Evolutionary conservation across 2,888 invertebrate genomes (phyloP), one percentile per base, ranked within the genome.

Genomic region (Drepana falcataria): DNA sequence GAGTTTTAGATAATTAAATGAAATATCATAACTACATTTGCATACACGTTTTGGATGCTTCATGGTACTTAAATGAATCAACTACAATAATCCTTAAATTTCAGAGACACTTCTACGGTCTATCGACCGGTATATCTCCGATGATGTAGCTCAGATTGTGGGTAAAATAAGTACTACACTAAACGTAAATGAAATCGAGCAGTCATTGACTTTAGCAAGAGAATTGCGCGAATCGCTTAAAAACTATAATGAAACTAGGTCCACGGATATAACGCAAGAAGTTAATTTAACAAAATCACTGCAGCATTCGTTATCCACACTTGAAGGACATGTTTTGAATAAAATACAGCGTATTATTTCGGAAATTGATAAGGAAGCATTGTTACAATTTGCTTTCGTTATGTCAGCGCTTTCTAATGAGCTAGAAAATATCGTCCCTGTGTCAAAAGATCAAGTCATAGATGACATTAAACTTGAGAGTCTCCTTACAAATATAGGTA

Each of bases 51-150:
- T 37, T 7, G 9, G 6, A 4, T 9, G 2, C 9, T 3, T 9
- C 9, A 44, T 9, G 44, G 9, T 7, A 6, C 6, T 44, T 3
- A 44, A 44, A 7, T 3, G 37, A 37, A 37, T 37, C 6, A 1
- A 7, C 44, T 44, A 44, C 44, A 44, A 44, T 7, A 7, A 6
- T 49, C 35, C 40, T 48, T 37, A 6, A 49, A 33, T 35, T 35
- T 48, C 47, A 49, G 54, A 57, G 47, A 47, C 49, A 47, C 48
- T 54, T 3, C 48, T 53, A 48, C 41, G 48, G 33, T 48, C 55
- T 48, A 55, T 55, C 34, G n/a, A 49, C n/a, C 49, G 49, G 35
- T 53, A 49, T 52, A 9, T 56, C 44, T 51, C 54, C 6, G 52
- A 57, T 4, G 51, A 51, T 51, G 48, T 53, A 51, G 35, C 44